phyloP scores from a whole-genome alignment of 2,888 invertebrate genomes.

The Adelphocoris suturalis region DNA sequence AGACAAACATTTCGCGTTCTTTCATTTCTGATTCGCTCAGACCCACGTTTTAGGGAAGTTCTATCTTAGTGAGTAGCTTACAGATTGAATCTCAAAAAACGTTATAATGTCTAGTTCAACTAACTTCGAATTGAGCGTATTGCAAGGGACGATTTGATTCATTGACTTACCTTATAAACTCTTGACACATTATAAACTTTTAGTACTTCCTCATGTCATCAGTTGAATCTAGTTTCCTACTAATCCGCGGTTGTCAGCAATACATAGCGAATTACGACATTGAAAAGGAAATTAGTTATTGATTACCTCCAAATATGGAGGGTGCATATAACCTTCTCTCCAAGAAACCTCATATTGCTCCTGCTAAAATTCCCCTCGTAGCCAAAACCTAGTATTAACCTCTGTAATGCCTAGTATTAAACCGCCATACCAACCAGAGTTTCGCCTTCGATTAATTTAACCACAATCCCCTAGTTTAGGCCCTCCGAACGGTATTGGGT shows the following conservation, averaged over 20 bases:
- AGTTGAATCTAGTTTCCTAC: neutral
- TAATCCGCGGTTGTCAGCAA: neutral
- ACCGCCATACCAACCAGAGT: constrained; percentile 11
- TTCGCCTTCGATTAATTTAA: constrained; percentile 47
- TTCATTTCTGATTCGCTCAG: too few relatives aligned
- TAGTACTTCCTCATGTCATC: too few relatives aligned
- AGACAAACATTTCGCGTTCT: too few relatives aligned
- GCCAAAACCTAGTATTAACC: too few relatives aligned
- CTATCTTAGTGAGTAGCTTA: too few relatives aligned
- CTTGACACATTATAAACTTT: too few relatives aligned
- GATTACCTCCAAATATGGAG: constrained; percentile 16
- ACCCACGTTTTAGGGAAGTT: too few relatives aligned
- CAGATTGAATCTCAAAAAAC: too few relatives aligned
- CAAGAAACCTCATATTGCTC: neutral
- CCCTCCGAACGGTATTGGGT: neutral
- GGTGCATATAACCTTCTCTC: neutral
- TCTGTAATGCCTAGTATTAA: neutral
- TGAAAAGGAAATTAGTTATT: neutral
- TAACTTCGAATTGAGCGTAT: neutral
- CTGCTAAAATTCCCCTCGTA: neutral
- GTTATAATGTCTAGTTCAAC: neutral
- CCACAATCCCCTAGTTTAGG: constrained; percentile 34
- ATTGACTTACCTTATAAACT: neutral
- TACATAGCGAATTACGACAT: neutral
- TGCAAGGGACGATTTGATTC: too few relatives aligned